Evolutionary conservation across 2,113 vertebrate genomes (phyloP).

Genomic region (Scolopax mira): DNA sequence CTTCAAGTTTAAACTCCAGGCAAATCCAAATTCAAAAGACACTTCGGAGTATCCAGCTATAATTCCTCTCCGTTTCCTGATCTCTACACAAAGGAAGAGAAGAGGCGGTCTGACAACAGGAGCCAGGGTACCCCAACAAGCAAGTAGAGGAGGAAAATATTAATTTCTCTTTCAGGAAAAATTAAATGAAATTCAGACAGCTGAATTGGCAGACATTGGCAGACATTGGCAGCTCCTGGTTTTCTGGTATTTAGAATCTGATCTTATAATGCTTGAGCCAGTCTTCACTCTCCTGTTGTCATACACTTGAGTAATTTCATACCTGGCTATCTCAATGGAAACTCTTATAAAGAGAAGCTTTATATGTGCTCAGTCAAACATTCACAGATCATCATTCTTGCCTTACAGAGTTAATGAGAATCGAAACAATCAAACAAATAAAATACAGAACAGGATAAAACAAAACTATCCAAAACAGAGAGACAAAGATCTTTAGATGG

Average conservation of each 20-base stretch:
- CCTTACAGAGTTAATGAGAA: neutral
- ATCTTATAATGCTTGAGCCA: neutral
- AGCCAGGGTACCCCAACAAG: neutral
- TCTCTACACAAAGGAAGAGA: neutral
- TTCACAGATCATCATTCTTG: neutral
- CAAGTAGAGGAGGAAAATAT: neutral
- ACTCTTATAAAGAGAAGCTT: neutral
- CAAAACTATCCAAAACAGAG: neutral
- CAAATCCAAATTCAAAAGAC: neutral
- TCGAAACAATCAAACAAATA: neutral
- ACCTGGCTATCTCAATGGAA: neutral
- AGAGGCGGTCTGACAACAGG: neutral
- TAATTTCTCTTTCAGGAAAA: neutral
- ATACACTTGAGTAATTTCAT: neutral
- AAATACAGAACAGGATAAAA: neutral
- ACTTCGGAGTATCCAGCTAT: neutral
- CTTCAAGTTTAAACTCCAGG: neutral
- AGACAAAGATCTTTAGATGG: neutral
- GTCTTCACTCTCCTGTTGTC: neutral
- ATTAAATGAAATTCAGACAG: neutral
- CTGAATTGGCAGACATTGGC: too few relatives aligned
- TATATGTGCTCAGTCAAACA: neutral
- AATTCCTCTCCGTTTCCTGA: neutral
- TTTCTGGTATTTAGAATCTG: neutral
- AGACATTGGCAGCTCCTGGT: neutral